Conservation (phyloP, 2,888 invertebrate species). For the Ormia ochracea region DNA sequence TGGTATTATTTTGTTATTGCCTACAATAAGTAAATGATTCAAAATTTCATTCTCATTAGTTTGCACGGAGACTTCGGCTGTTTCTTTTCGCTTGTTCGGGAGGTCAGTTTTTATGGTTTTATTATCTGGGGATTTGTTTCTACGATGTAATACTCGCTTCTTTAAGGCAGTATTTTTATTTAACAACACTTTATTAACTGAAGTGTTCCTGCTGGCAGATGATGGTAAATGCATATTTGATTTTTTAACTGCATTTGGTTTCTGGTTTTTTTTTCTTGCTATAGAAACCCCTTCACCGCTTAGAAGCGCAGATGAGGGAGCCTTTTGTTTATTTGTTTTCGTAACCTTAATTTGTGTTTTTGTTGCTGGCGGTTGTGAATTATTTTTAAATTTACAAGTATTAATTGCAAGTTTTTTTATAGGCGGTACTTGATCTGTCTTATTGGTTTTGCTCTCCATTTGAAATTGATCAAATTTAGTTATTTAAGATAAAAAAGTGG, state of each 20-base stretch:
- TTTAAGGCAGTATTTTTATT: not conserved
- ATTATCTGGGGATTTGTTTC: not conserved
- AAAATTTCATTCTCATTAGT: constrained; percentile 71
- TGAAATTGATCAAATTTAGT: constrained; percentile 19
- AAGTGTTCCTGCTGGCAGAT: not conserved
- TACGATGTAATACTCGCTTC: not conserved
- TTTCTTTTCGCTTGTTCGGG: not conserved
- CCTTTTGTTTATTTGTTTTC: not conserved
- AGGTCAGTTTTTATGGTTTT: not conserved
- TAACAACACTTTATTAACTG: not conserved
- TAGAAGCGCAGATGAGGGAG: not conserved
- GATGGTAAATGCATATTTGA: not conserved
- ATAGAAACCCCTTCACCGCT: not conserved
- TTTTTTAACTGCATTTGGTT: not conserved
- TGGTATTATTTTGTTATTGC: constrained; percentile 66
- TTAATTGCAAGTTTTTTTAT: not conserved
- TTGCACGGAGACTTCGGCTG: constrained; percentile 66
- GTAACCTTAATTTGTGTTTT: not conserved
- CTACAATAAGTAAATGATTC: constrained; percentile 67
- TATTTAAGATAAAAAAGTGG: not conserved
- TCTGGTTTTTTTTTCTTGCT: not conserved
- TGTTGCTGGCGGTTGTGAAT: not conserved
- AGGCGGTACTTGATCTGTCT: not conserved
- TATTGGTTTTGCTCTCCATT: constrained; percentile 44
- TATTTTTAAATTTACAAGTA: not conserved